These are phyloP conservation scores for Megaustenia siamemsis DNA, from an alignment of 2,888 invertebrate genomes.

Conservation along the genomic window DNA sequence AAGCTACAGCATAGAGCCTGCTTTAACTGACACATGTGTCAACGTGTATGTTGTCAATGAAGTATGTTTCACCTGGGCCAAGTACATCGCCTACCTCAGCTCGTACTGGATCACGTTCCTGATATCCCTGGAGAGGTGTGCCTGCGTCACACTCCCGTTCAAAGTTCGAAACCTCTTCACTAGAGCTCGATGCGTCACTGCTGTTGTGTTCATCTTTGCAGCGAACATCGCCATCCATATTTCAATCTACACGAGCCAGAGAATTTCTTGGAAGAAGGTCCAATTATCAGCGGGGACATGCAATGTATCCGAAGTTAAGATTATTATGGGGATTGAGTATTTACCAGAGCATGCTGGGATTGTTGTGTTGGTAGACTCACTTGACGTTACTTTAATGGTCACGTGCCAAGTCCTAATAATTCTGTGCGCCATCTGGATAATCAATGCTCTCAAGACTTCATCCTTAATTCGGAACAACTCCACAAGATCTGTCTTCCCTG, in stretches of 20 bases:
- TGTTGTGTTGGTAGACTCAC: background rate
- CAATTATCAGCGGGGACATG: fast-evolving
- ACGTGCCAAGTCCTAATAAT: background rate
- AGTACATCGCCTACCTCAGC: background rate
- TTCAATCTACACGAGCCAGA: background rate
- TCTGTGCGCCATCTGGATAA: background rate
- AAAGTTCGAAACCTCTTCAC: slow-evolving; percentile 20
- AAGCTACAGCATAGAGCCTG: background rate
- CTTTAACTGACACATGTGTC: background rate
- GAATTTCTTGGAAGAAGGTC: background rate
- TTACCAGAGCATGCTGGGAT: no score
- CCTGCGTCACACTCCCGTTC: slow-evolving; percentile 30
- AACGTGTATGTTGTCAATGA: background rate
- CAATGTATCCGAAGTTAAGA: background rate
- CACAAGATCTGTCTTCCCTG: no score
- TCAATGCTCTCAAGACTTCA: background rate
- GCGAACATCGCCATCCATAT: background rate
- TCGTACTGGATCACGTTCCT: slow-evolving; percentile 35
- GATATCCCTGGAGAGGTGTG: slow-evolving; percentile 28
- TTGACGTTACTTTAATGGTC: background rate
- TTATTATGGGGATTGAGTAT: no score
- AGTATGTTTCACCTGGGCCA: background rate
- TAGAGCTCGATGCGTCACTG: background rate
- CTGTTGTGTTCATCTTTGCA: background rate
- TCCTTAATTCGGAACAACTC: no score